Base-by-base conservation (phyloP, 2,113 vertebrate genomes). In the Cheilinus undulatus region DNA sequence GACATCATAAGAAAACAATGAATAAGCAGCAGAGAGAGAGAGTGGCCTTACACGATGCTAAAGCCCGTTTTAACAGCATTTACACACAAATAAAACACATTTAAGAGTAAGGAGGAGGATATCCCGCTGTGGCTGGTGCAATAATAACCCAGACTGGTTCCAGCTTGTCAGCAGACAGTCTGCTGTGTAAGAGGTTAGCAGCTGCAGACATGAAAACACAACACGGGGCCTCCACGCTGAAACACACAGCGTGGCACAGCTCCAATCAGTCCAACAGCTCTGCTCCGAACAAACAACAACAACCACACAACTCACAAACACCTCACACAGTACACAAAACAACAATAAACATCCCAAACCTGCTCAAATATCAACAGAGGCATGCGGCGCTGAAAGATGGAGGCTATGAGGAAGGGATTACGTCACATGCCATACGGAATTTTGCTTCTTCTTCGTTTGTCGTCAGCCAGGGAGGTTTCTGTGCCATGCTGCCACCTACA, bases 321-420 rank as follows among this genome's bases (percentile, higher is more conserved):
- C 40, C 27, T 2, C 36, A 45, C 43, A 7, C 4, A 1, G 15
- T 56, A 45, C 52, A 34, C 19, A 38, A 12, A 51, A 7, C 4
- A 28, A 42, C 22, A 34, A 17, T 15, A 2, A 42, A 46, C 28
- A 5, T 28, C 30, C 59, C 61, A 76, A 82, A 90, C 88, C 89
- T 91, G 85, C 40, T 79, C 51, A 58, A 60, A 62, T 64, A 66
- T 73, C 70, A 77, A 69, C 69, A 82, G 65, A 87, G 83, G 43
- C 82, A 91, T 91, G 90, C 91, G 88, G 73, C 48, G 54, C 49
- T 52, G 86, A 89, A 91, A 92, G 82, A 91, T 84, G 87, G 89
- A 86, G 83, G 85, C 61, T 80, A 73, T 50, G 65, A 82, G 67
- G 84, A 85, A 78, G 84, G 32, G 66, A 49, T 86, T 42, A 88